These are phyloP conservation scores for Poicephalus gulielmi DNA, from an alignment of 2,113 vertebrate species.

Conservation along the genomic window DNA sequence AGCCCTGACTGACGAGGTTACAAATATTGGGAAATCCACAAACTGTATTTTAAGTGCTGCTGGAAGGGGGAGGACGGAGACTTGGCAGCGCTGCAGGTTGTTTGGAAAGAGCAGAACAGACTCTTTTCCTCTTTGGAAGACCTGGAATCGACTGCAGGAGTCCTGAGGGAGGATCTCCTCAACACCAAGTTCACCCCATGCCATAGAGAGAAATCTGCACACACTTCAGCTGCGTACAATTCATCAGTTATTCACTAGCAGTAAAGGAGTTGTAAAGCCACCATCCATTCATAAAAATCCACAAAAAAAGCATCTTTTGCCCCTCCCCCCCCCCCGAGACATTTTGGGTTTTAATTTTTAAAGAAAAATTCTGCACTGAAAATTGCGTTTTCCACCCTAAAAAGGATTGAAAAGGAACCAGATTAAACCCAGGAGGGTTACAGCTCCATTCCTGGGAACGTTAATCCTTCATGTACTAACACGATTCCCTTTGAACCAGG, in stretches of 20 bases:
- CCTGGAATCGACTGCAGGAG: accelerated
- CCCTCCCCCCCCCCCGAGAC: accelerated
- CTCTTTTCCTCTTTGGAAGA: not conserved
- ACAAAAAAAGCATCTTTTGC: not conserved
- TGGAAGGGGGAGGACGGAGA: not conserved
- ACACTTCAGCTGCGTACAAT: not conserved
- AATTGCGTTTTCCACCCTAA: not conserved
- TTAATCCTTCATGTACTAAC: not conserved
- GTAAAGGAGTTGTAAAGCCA: not conserved
- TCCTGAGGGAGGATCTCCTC: not conserved
- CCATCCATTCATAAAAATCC: no score
- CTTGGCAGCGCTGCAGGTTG: not conserved
- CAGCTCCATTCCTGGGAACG: not conserved
- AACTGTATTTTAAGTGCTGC: not conserved
- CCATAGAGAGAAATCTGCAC: not conserved
- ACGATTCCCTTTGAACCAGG: not conserved
- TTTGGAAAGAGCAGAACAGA: not conserved
- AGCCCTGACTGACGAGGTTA: slow-evolving; percentile 44
- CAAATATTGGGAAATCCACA: slow-evolving; percentile 63
- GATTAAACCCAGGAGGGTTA: not conserved
- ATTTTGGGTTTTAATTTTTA: not conserved
- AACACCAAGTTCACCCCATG: not conserved
- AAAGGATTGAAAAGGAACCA: not conserved
- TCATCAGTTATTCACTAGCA: not conserved
- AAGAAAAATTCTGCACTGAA: not conserved